Evolutionary conservation across 2,888 invertebrate species (phyloP).

Genomic region (Orgyia antiqua): DNA sequence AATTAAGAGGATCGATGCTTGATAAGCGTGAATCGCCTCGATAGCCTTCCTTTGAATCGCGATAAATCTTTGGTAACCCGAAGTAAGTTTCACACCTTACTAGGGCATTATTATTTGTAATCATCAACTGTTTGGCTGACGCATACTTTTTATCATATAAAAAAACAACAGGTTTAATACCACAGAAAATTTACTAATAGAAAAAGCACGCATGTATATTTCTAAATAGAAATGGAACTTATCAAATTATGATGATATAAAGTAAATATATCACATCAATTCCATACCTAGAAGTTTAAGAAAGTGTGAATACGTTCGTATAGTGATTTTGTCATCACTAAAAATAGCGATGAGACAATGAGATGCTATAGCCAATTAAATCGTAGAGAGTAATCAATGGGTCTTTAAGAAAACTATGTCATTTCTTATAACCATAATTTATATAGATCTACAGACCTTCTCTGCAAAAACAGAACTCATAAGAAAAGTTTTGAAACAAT

Average conservation of each 20-base stretch:
- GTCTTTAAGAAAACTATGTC: constrained; percentile 6
- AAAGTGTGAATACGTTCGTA: constrained; percentile 5
- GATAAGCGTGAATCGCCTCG: constrained; percentile 62
- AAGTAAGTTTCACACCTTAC: constrained; percentile 62
- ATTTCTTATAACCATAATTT: too few species aligned
- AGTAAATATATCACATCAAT: too few species aligned
- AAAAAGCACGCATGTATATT: too few species aligned
- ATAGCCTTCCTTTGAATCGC: constrained; percentile 44
- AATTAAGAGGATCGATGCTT: constrained; percentile 70
- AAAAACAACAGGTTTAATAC: too few species aligned
- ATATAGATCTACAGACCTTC: constrained; percentile 3
- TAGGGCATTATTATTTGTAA: constrained; percentile 41
- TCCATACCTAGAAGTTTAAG: too few species aligned
- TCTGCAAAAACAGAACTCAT: neutral
- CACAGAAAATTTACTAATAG: too few species aligned
- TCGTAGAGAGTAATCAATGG: constrained; percentile 32
- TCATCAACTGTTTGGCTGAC: too few species aligned
- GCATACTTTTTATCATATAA: too few species aligned
- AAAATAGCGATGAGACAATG: constrained; percentile 25
- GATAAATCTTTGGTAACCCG: constrained; percentile 50
- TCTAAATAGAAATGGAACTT: too few species aligned
- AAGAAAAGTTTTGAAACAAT: constrained; percentile 2
- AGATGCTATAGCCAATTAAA: too few species aligned
- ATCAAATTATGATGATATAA: too few species aligned
- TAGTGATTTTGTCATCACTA: constrained; percentile 22